Evolutionary conservation across 2,797 vertebrate genomes (phyloP), one percentile per base, ranked within the genome.

Genomic region (Merluccius polli): DNA sequence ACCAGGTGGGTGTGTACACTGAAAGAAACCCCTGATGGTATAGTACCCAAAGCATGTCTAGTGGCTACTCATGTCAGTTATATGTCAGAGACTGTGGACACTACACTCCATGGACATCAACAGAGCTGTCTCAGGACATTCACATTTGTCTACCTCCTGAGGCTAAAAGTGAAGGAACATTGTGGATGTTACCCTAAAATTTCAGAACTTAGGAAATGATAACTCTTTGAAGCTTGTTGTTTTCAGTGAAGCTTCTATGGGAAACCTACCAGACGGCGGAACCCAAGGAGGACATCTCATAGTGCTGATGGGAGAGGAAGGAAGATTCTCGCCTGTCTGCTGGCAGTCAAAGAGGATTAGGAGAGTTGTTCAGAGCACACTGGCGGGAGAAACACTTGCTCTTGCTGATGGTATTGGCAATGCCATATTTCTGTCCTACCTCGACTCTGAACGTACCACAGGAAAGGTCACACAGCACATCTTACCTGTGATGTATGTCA

Each of bases 331-430:
- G 15, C 30, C 68, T 70, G 15, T 70, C 4, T 70, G 30, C 30
- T 70, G 68, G 68, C 68, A 70, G n/a, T 70, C 68, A 3, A 70
- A 32, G 30, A 70, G 29, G n/a, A 65, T 65, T 21, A 65, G 59
- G n/a, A 65, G 59, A 27, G 59, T 27, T 2, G 59, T n/a, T 12
- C 10, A 21, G 12, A 65, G 59, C 8, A 65, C 59, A 8, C 12
- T 65, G 21, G 2, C 59, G 10, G 59, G 24, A 65, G 59, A 27
- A 11, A 65, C 59, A 1, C 12, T 65, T 7, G 59, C 8, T n/a
- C 59, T 65, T 27, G 24, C 59, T 8, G 59, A 65, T 27, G 59
- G 21, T 4, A 65, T 27, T 65, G 59, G 24, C 59, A 24, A 29
- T 65, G 59, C 21, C 59, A n/a, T 65, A n/a, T 65, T 65, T 12